phyloP scores from a whole-genome alignment of 2,888 invertebrate species.

The Rotaria sp. region DNA sequence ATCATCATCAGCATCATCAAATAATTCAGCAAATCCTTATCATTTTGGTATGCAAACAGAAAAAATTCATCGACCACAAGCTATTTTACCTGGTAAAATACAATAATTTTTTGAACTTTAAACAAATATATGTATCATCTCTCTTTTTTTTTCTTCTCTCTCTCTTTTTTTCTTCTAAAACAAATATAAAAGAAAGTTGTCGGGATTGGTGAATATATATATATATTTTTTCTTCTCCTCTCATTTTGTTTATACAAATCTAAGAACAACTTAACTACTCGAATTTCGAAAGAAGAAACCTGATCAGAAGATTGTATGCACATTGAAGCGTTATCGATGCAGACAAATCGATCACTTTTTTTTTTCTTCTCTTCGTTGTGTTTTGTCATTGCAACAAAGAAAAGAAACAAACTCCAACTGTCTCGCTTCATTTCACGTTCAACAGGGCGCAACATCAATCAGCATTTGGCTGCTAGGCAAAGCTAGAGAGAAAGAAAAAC shows the following conservation, averaged over 20 bases:
- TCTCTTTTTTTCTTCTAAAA: background rate
- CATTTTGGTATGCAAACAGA: background rate
- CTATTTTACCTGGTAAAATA: constrained; percentile 15
- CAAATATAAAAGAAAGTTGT: constrained; percentile 14
- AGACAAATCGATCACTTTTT: constrained; percentile 24
- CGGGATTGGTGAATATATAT: constrained; percentile 16
- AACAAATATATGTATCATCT: background rate
- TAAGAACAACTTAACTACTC: constrained; percentile 22
- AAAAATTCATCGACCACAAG: constrained; percentile 28
- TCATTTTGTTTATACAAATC: constrained; percentile 18
- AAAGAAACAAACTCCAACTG: constrained; percentile 17
- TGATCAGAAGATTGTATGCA: constrained; percentile 15
- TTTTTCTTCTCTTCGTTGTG: background rate
- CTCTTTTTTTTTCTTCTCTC: background rate
- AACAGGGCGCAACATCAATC: constrained; percentile 19
- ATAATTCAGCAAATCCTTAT: background rate
- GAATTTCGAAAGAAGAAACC: constrained; percentile 24
- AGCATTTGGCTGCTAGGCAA: constrained; percentile 24
- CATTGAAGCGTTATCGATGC: constrained; percentile 24
- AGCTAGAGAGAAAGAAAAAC: background rate
- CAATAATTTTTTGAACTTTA: constrained; percentile 16
- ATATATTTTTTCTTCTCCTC: background rate
- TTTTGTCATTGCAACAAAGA: constrained; percentile 22
- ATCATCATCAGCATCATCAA: background rate
- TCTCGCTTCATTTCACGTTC: constrained; percentile 19